phyloP scores from a whole-genome alignment of 2,888 invertebrate species.

The Nudaria mundana region DNA sequence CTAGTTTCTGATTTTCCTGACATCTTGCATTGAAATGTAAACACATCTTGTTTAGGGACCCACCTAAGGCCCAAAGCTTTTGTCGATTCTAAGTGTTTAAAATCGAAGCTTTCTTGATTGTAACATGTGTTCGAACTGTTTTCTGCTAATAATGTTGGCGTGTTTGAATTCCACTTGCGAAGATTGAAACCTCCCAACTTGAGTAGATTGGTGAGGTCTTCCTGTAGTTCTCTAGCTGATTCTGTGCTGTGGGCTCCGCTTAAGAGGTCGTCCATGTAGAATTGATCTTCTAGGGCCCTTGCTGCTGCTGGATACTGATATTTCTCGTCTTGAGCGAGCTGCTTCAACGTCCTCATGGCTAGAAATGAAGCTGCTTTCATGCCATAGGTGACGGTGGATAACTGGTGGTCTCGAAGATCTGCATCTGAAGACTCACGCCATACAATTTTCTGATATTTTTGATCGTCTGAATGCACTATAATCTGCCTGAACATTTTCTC shows the following conservation, averaged over 20 bases:
- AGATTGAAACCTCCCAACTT: constrained; percentile 1
- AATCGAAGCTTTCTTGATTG: constrained; percentile 6
- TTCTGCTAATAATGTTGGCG: not conserved
- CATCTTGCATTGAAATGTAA: constrained; percentile 6
- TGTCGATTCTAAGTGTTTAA: constrained; percentile 8
- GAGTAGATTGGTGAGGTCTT: constrained; percentile 1
- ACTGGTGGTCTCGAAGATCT: not conserved
- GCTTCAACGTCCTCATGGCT: constrained; percentile 2
- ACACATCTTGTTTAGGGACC: constrained; percentile 11
- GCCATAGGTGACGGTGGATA: constrained; percentile 4
- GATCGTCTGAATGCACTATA: constrained; percentile 7
- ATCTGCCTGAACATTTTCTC: constrained; percentile 18
- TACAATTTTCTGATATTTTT: not conserved
- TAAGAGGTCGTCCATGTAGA: constrained; percentile 2
- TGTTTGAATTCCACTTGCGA: constrained; percentile 3
- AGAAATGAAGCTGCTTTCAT: not conserved
- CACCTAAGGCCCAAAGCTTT: constrained; percentile 18
- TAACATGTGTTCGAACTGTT: too few species aligned
- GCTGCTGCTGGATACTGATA: not conserved
- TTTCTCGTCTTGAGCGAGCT: not conserved
- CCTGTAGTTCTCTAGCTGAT: not conserved
- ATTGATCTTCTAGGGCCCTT: not conserved
- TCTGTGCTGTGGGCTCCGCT: not conserved
- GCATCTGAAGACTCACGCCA: not conserved
- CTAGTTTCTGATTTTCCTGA: too few species aligned